phyloP scores from a whole-genome alignment of 2,888 invertebrate genomes.

The Theodoxus fluviatilis region DNA sequence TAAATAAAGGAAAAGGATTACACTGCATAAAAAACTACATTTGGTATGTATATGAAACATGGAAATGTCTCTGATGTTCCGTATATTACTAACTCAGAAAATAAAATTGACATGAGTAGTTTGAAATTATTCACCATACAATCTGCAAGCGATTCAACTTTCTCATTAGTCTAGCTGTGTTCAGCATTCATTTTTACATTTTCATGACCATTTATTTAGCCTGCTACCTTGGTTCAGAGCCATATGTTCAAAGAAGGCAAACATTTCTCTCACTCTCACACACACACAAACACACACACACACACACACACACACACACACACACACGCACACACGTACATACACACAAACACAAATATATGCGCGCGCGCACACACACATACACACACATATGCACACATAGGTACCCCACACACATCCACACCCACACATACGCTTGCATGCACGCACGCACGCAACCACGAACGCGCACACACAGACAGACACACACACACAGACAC shows the following conservation, averaged over 20 bases:
- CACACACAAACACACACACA: conserved; percentile 8
- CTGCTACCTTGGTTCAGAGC: not conserved
- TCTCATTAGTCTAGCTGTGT: no score
- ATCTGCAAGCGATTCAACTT: no score
- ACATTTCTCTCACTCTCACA: not conserved
- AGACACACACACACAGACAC: not conserved
- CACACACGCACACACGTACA: not conserved
- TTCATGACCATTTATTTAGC: no score
- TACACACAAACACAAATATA: not conserved
- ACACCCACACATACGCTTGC: not conserved
- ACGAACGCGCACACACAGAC: not conserved
- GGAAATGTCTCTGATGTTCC: no score
- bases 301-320: not conserved
- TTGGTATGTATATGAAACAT: no score
- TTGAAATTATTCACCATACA: no score
- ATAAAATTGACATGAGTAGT: no score
- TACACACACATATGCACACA: not conserved
- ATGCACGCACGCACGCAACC: not conserved
- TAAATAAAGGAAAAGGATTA: no score
- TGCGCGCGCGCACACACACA: conserved; percentile 3
- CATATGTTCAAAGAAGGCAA: not conserved
- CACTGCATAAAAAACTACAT: no score
- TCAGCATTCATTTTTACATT: no score
- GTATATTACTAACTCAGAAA: no score
- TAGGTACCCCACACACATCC: not conserved